Evolutionary conservation across 1,140 invertebrate genomes (phyloP), one percentile per base, ranked within the genome.

Genomic region (Caenorhabditis inopinata): DNA sequence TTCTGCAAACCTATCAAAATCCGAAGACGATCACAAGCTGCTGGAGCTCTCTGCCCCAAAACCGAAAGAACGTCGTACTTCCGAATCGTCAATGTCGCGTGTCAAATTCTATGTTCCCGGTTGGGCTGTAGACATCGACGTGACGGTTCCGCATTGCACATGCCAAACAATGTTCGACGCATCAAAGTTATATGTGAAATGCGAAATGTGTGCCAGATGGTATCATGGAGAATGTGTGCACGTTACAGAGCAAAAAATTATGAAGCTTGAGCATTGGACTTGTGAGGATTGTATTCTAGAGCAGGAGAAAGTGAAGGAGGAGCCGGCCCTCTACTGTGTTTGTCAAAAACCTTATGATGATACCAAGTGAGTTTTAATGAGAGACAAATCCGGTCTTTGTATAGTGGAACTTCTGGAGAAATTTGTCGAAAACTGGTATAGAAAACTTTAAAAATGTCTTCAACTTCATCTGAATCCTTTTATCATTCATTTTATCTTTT

Each of bases 171-270:
- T 95, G 5, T 98, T 97, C 89, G 96, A 98, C 32, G 21, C 80
- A 1, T 76, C 58, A 4, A 89, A 89, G 83, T 90, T 91, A 78
- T 91, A 91, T 83, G 97, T 99, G 86, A 96, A 95, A 85, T 99
- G 97, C 90, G 96, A 99, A 89, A 92, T 93, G 74, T 99, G 97
- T 90, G 94, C 97, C 89, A 95, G 97, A 89, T 99, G 97, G 97
- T 98, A 97, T 90, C 97, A 99, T 89, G 96, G 96, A 3, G 91
- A 94, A 73, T 99, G 97, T 90, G 96, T 99, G 6, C 96, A 96
- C 12, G 95, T 98, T 85, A 90, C 97, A 32, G 94, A 96, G 88
- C 93, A 93, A 3, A 78, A 81, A 49, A n/a, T 25, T 14, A 1
- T 9, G 25, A 32, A 83, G 27, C 25, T 27, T 6, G 53, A 38